Base-by-base conservation (phyloP, 2,888 invertebrate genomes). In the Sturmia bella region DNA sequence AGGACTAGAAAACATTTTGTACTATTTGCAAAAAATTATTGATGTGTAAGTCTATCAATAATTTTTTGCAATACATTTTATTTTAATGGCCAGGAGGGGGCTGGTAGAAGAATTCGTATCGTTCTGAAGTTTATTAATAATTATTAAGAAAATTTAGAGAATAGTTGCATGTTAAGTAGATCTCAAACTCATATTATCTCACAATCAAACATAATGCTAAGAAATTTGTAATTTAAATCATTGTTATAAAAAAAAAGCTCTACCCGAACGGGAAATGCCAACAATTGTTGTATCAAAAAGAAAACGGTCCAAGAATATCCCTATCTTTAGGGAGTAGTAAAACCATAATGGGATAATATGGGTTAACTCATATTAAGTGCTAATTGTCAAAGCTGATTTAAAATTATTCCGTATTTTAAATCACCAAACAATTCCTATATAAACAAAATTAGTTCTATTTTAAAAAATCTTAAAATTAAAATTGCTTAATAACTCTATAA, bases 121-220 rank as follows among this genome's bases (percentile, higher is more conserved):
- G 1, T 32, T 32, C 32, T 32, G 7, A 32, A 32, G 7, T 32
- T 27, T 32, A 32, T 9, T 32, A 32, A 32, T 9, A 32, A 32
- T 1, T 32, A 7, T 7, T 32, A 32, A 32, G 5, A 3, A 7
- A 32, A 32, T 32, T 7, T 32, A 32, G 9, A 32, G 9, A 5
- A 32, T 7, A 4, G 27, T 32, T 32, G 7, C 32, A 32, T 32
- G 9, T 45, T 48, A 54, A 50, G 12, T 64, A 73, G 56, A 56
- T 75, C 27, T 79, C 74, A 85, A 87, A 87, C 89, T 89, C 88
- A 88, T 88, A 89, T 88, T 89, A 87, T 88, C 89, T 88, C 88
- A 88, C 85, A 64, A 70, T 56, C 52, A 76, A 69, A 24, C 39
- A 32, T 70, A 24, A 19, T 57, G 24, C 9, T 45, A 54, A 41